A percentile compares a stretch with the other conserved stretches of the same genome.
These are phyloP conservation scores for Mesorhabditis spiculigera DNA, from an alignment of 2,888 invertebrate species.

Conservation along the genomic window DNA sequence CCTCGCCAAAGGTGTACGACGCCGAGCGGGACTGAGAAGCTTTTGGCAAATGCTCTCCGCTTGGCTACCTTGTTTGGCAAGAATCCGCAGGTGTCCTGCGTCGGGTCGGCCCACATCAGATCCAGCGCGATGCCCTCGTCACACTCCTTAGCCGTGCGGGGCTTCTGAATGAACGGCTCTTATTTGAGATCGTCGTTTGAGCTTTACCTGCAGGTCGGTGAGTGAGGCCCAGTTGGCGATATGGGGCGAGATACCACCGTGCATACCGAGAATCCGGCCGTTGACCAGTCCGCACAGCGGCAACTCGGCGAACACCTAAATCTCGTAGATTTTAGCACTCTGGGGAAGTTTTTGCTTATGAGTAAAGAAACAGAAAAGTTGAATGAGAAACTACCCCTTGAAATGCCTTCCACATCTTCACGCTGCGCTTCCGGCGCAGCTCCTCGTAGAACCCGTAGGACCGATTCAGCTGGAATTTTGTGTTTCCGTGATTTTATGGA, in stretches of 20 bases:
- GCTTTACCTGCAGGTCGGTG: background rate
- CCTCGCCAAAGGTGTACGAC: constrained; percentile 41
- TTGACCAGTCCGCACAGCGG: constrained; percentile 39
- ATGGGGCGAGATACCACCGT: constrained; percentile 44
- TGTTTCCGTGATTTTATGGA: background rate
- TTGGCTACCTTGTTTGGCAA: constrained; percentile 13
- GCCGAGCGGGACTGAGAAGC: constrained; percentile 32
- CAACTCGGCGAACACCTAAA: constrained; percentile 37
- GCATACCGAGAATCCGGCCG: constrained; percentile 36
- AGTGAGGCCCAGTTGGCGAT: constrained; percentile 25
- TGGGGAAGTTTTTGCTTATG: background rate
- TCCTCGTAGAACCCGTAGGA: constrained; percentile 49
- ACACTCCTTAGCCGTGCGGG: constrained; percentile 25
- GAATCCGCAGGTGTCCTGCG: constrained; percentile 23
- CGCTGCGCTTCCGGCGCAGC: constrained; percentile 25
- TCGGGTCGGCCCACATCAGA: constrained; percentile 49
- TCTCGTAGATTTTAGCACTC: background rate
- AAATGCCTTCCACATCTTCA: constrained; percentile 37
- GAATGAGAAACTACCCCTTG: constrained; percentile 16
- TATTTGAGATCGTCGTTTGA: background rate
- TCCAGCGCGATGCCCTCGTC: constrained; percentile 43
- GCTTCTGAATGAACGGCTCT: constrained; percentile 23
- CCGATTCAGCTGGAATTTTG: constrained; percentile 28
- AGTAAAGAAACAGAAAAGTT: constrained; percentile 1
- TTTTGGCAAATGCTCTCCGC: background rate